These are phyloP conservation scores for Thera britannica DNA, from an alignment of 2,888 invertebrate species.

Conservation along the genomic window DNA sequence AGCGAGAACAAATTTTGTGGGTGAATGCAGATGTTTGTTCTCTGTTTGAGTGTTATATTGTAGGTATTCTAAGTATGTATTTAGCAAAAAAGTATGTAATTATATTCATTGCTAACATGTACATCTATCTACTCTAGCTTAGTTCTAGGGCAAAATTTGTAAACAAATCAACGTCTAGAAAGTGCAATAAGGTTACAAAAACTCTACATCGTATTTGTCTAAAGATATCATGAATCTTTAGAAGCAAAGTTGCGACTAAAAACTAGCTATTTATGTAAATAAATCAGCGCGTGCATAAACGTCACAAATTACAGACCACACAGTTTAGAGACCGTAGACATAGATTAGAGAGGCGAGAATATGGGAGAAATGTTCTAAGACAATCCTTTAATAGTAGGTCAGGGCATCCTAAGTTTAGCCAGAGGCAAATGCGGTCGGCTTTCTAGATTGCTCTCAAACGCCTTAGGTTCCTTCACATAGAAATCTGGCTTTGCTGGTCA, in stretches of 20 bases:
- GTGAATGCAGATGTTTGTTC: too few relatives aligned
- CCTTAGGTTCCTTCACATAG: conserved; percentile 41
- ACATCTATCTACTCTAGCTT: too few relatives aligned
- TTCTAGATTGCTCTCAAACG: conserved; percentile 52
- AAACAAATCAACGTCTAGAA: too few relatives aligned
- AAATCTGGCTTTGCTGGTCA: conserved; percentile 4
- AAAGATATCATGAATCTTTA: not conserved
- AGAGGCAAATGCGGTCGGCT: conserved; percentile 52
- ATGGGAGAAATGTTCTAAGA: conserved; percentile 69
- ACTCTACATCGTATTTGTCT: too few relatives aligned
- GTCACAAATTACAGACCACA: conserved; percentile 73
- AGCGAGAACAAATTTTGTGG: too few relatives aligned
- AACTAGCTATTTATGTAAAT: conserved; percentile 71
- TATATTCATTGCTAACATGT: too few relatives aligned
- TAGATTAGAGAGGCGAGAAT: conserved; percentile 52
- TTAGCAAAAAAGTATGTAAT: too few relatives aligned
- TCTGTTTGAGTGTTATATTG: too few relatives aligned
- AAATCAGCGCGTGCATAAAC: conserved; percentile 68
- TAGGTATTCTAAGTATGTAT: too few relatives aligned
- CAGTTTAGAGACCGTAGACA: conserved; percentile 26
- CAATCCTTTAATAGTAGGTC: conserved; percentile 76
- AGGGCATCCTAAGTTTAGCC: conserved; percentile 61
- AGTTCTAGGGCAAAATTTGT: too few relatives aligned
- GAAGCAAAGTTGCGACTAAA: conserved; percentile 1
- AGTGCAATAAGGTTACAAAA: too few relatives aligned